Evolutionary conservation across 2,113 vertebrate species (phyloP).

Genomic region (Tragelaphus imberbis): DNA sequence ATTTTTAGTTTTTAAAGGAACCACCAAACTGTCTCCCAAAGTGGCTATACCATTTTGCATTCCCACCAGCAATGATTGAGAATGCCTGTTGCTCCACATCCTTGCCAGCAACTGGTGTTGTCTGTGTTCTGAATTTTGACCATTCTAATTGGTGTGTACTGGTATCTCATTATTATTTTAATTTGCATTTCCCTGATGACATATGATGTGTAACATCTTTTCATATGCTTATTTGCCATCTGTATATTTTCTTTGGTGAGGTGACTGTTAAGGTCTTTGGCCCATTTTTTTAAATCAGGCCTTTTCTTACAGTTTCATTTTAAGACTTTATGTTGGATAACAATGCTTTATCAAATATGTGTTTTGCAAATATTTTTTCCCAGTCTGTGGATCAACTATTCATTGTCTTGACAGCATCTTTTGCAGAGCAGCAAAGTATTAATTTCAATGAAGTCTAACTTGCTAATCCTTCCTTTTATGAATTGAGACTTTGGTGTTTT

Average conservation of each 20-base stretch:
- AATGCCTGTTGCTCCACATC: background rate
- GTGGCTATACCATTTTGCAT: background rate
- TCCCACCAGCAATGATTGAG: background rate
- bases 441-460: background rate
- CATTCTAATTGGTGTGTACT: background rate
- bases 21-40: background rate
- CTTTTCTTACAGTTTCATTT: background rate
- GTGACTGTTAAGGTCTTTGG: background rate
- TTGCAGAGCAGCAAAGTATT: background rate
- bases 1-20: background rate
- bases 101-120: background rate
- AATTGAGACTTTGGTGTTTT: background rate
- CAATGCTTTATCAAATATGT: background rate
- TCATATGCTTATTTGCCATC: background rate
- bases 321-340: background rate
- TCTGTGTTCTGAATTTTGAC: background rate
- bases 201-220: background rate
- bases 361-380: background rate
- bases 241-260: background rate
- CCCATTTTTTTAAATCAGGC: background rate
- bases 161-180: background rate
- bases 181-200: background rate
- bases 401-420: background rate
- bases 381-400: background rate
- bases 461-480: background rate